phyloP scores from a whole-genome alignment of 2,797 vertebrate genomes.

The Micromesistius poutassou region DNA sequence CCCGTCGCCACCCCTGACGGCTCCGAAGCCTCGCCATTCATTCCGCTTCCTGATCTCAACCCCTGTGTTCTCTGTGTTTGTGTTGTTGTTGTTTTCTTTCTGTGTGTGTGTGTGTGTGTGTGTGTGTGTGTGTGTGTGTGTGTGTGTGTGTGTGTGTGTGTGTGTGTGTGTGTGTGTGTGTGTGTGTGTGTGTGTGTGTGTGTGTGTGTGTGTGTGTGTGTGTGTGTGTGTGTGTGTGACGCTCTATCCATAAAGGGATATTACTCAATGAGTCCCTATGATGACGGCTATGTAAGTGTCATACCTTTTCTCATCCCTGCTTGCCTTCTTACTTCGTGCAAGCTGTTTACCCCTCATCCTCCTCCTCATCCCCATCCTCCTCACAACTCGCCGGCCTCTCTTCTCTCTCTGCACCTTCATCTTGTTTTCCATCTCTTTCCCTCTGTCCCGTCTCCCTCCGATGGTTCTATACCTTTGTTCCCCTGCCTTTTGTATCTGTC shows the following conservation, averaged over 20 bases:
- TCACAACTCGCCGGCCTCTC: not conserved
- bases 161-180: slow-evolving; percentile 57
- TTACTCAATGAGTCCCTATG: slow-evolving; percentile 91
- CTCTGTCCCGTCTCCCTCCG: not conserved
- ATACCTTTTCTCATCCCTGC: slow-evolving; percentile 64
- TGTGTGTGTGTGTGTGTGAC: slow-evolving; percentile 56
- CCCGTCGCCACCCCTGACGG: not conserved
- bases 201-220: slow-evolving; percentile 61
- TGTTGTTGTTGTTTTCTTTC: slow-evolving; percentile 6
- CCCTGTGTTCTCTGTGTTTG: not conserved
- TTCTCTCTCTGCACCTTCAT: not conserved
- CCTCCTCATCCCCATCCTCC: slow-evolving; percentile 7
- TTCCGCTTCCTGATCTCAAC: not conserved
- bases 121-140: slow-evolving; percentile 49
- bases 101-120: slow-evolving; percentile 50
- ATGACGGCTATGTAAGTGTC: slow-evolving; percentile 94
- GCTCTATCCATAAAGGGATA: slow-evolving; percentile 84
- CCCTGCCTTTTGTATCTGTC: slow-evolving; percentile 24
- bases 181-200: not conserved
- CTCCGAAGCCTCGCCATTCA: not conserved
- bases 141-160: slow-evolving; percentile 65
- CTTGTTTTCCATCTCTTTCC: not conserved
- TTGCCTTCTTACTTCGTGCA: slow-evolving; percentile 36
- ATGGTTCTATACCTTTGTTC: slow-evolving; percentile 23
- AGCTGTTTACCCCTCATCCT: not conserved